Percentiles rank a stretch among this genome's conserved stretches.
These are phyloP conservation scores for Zaprionus vittiger DNA, from an alignment of 1,140 invertebrate genomes.

Conservation along the genomic window DNA sequence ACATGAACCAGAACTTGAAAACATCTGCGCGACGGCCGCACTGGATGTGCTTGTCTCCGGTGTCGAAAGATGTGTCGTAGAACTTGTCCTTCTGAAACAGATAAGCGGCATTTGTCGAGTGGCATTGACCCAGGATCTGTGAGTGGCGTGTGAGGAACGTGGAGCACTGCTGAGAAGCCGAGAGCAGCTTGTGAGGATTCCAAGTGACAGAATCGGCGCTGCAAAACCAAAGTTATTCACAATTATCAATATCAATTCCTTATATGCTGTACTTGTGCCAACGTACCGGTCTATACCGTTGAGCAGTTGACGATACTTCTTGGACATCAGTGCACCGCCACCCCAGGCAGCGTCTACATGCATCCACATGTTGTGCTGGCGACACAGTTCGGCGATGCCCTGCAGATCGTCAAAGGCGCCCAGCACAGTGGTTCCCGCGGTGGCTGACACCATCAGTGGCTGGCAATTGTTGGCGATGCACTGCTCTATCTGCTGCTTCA, in stretches of 20 bases:
- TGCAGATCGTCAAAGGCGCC: conserved; percentile 95
- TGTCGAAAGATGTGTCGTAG: conserved; percentile 96
- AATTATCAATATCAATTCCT: conserved; percentile 29
- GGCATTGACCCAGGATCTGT: conserved; percentile 87
- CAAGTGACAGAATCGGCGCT: conserved; percentile 99
- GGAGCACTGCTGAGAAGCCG: conserved; percentile 98
- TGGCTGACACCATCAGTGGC: conserved; percentile 96
- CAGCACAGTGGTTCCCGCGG: conserved; percentile 92
- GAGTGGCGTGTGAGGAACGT: conserved; percentile 92
- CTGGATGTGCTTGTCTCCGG: conserved; percentile 96
- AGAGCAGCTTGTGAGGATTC: conserved; percentile 99
- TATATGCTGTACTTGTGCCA: neutral
- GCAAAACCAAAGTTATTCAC: conserved; percentile 49
- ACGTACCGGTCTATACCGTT: conserved; percentile 90
- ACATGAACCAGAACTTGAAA: conserved; percentile 99
- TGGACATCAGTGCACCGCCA: conserved; percentile 94
- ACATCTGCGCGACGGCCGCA: conserved; percentile 96
- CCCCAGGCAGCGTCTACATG: conserved; percentile 98
- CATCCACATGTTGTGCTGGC: conserved; percentile 94
- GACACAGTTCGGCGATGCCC: conserved; percentile 92
- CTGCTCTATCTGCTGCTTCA: conserved; percentile 89
- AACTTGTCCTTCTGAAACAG: conserved; percentile 98
- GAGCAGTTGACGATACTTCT: conserved; percentile 90
- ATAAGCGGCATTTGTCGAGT: conserved; percentile 92
- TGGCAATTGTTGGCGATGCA: conserved; percentile 88